Conservation (phyloP, 2,113 vertebrate species). For the Trematocara unimaculatum region DNA sequence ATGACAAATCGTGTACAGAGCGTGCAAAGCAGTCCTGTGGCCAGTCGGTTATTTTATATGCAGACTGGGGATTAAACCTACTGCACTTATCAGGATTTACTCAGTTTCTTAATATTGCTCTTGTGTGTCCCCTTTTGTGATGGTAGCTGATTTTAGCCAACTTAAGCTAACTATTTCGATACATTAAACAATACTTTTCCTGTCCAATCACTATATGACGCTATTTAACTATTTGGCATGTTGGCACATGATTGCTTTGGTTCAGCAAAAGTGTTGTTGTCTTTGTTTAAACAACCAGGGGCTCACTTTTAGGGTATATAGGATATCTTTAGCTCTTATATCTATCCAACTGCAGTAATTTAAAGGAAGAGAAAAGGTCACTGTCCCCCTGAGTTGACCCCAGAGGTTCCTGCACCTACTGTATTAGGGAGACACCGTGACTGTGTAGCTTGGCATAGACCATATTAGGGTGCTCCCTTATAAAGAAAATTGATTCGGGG, state of each 20-base stretch:
- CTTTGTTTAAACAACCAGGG: neutral
- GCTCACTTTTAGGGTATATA: neutral
- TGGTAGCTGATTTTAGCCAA: neutral
- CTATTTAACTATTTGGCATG: neutral
- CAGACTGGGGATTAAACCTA: neutral
- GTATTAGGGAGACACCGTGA: neutral
- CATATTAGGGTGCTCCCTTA: slow-evolving; percentile 52
- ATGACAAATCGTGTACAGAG: neutral
- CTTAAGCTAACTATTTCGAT: neutral
- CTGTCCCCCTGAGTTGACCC: neutral
- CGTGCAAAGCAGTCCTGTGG: neutral
- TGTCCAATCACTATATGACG: neutral
- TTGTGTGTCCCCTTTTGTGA: neutral
- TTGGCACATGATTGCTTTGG: neutral
- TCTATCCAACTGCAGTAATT: neutral
- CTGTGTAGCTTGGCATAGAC: neutral
- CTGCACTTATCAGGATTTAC: neutral
- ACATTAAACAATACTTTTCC: neutral
- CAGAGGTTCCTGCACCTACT: neutral
- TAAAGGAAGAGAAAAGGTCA: neutral
- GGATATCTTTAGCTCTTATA: neutral
- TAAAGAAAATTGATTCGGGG: slow-evolving; percentile 53
- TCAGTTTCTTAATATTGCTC: neutral
- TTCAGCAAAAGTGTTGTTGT: neutral
- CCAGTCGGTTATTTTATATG: neutral